Evolutionary conservation across 2,113 vertebrate species (phyloP), one percentile per base, ranked within the genome.

Genomic region (Scolopax mira): DNA sequence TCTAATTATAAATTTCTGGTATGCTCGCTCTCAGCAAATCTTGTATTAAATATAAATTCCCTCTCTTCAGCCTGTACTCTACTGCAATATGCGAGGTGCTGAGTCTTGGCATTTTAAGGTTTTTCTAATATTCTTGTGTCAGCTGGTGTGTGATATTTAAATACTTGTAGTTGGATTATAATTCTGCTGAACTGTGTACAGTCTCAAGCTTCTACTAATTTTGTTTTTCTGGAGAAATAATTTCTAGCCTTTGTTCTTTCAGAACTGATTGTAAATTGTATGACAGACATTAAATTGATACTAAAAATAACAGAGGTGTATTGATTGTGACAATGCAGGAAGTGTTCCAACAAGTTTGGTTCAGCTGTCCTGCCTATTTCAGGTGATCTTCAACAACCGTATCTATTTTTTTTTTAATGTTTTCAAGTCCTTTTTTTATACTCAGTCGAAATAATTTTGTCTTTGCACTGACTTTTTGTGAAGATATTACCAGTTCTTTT

Each of bases 21-120:
- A 37, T 92, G 88, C 90, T 95, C 7, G 25, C 88, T 91, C 93
- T 96, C 75, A 94, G 94, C 92, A 96, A 90, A 95, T 93, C 90
- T 88, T 51, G 42, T 83, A 90, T 96, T 96, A 96, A 96, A 89
- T 96, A 96, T 94, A 96, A 97, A 96, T 92, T 96, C 88, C 48
- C 25, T 88, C 61, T 90, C 64, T 95, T 6, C 82, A 96, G 90
- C 74, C 75, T 95, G 90, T 66, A 79, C 83, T 95, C 73, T 84
- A 24, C 78, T 90, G 88, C 93, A 93, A n/a, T 93, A 86, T 93
- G 88, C 3, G 61, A 96, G 83, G 83, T 95, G 92, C 93, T 96
- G 95, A 94, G 92, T 81, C 92, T 95, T 96, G 94, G 92, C 94
- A 95, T 97, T 95, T 95, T 89, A 90, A 95, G 91, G 42, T 92